A percentile compares a stretch with the other conserved stretches of the same genome.
Evolutionary conservation across 2,797 vertebrate species (phyloP).

Genomic region (Furcifer pardalis): DNA sequence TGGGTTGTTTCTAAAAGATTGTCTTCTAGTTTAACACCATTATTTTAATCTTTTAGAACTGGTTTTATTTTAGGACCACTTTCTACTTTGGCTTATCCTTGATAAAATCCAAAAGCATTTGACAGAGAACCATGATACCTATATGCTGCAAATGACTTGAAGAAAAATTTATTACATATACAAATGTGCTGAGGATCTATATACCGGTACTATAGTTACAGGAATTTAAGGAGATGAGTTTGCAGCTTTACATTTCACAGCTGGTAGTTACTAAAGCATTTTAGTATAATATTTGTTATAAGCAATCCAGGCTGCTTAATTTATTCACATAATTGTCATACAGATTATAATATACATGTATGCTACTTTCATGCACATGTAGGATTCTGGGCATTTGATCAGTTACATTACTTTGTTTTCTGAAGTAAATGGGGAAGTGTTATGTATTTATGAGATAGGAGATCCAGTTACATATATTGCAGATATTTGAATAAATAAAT

Average conservation of each 20-base stretch:
- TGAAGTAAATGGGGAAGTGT: conserved; percentile 20
- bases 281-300: conserved; percentile 53
- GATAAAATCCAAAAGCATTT: neutral
- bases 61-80: neutral
- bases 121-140: neutral
- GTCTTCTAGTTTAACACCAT: neutral
- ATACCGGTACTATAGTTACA: no score
- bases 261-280: conserved; percentile 35
- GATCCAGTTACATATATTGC: no score
- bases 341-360: conserved; percentile 26
- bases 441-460: conserved; percentile 1
- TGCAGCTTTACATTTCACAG: no score
- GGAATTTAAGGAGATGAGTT: no score
- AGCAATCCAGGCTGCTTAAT: conserved; percentile 41
- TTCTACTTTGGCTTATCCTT: neutral
- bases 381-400: conserved; percentile 8
- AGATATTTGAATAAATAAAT: no score
- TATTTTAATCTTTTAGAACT: neutral
- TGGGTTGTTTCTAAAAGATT: no score
- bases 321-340: conserved; percentile 36
- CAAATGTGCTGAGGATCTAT: no score
- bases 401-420: conserved; percentile 40
- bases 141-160: neutral
- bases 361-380: neutral
- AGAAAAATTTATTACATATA: neutral